Percentiles rank a stretch among this genome's conserved stretches.
phyloP scores from a whole-genome alignment of 2,888 invertebrate genomes.

The Ametastegia equiseti region DNA sequence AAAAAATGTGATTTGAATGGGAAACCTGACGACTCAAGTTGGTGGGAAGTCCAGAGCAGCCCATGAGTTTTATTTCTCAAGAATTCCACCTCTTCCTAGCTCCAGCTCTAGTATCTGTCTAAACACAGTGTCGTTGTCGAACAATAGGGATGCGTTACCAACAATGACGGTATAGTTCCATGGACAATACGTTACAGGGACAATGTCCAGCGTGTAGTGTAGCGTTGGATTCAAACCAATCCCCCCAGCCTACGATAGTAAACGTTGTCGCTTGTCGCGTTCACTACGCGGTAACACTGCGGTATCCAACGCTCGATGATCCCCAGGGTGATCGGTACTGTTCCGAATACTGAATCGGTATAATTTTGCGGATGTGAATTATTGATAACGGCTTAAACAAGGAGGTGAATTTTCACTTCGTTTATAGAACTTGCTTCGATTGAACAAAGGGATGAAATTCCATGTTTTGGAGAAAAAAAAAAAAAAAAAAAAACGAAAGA shows the following conservation, averaged over 20 bases:
- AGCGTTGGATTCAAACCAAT: conserved; percentile 26
- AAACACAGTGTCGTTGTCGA: conserved; percentile 11
- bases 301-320: conserved; percentile 1
- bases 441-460: not conserved
- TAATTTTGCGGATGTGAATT: not conserved
- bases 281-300: not conserved
- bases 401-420: too few species aligned
- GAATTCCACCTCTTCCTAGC: not conserved
- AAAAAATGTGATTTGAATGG: too few species aligned
- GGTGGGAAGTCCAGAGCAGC: too few species aligned
- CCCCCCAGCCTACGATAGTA: conserved; percentile 21
- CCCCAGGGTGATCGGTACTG: not conserved
- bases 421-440: too few species aligned
- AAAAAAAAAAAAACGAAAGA: too few species aligned
- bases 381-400: too few species aligned
- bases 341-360: not conserved
- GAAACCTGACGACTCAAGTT: too few species aligned
- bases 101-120: conserved; percentile 12
- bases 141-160: conserved; percentile 39
- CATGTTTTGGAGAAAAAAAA: not conserved
- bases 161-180: conserved; percentile 36
- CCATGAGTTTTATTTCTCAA: too few species aligned
- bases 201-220: conserved; percentile 44
- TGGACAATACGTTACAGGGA: conserved; percentile 25
- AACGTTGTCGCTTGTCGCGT: conserved; percentile 39